Evolutionary conservation across 2,888 invertebrate species (phyloP).

Genomic region (Chaitophorus viminalis): DNA sequence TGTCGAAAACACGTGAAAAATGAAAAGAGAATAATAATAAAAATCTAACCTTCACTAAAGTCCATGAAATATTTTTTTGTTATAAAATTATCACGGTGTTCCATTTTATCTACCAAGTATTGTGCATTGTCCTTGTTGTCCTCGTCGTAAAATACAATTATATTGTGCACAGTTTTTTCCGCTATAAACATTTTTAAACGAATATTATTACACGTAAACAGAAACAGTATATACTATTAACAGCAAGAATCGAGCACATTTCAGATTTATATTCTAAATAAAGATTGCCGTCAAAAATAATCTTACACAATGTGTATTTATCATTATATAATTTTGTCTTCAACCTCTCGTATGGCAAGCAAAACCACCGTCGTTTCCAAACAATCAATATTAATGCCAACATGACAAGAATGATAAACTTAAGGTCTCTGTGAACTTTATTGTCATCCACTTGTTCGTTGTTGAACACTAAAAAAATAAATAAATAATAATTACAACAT

Average conservation of each 20-base stretch:
- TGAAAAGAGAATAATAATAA: not conserved
- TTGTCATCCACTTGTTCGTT: not conserved
- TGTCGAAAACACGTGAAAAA: not conserved
- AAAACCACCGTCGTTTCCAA: slow-evolving; percentile 43
- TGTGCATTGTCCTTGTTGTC: slow-evolving; percentile 49
- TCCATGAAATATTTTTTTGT: slow-evolving; percentile 24
- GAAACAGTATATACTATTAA: not conserved
- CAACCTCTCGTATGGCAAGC: not conserved
- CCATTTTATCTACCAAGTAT: slow-evolving; percentile 39
- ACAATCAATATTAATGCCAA: slow-evolving; percentile 43
- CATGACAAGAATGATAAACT: slow-evolving; percentile 29
- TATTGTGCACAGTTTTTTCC: slow-evolving; percentile 25
- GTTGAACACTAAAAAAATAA: slow-evolving; percentile 10
- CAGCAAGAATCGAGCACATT: too few relatives aligned
- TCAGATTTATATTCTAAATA: too few relatives aligned
- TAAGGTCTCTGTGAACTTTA: slow-evolving; percentile 45
- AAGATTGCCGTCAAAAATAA: not conserved
- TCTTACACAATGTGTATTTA: slow-evolving; percentile 49
- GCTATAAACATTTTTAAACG: slow-evolving; percentile 30
- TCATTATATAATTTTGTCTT: slow-evolving; percentile 40
- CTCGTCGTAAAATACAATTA: slow-evolving; percentile 44
- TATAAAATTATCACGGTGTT: slow-evolving; percentile 33
- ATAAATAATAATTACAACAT: not conserved
- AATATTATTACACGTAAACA: not conserved
- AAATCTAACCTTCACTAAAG: slow-evolving; percentile 20